Conservation (phyloP, 53 echinoderm and acorn worm genomes). For the Apostichopus leukothele region DNA sequence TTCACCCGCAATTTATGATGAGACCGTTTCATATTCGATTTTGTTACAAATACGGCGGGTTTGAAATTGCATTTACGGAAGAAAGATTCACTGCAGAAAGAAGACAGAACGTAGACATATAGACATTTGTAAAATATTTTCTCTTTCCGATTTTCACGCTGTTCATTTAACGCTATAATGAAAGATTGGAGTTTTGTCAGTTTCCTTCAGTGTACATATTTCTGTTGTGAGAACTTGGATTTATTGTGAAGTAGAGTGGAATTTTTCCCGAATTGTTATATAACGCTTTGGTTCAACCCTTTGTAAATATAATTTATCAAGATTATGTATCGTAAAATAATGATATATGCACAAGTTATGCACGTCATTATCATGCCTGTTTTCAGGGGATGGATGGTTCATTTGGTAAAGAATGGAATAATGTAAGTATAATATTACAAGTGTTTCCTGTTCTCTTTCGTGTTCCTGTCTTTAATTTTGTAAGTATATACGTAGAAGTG, state of each 20-base stretch:
- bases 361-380: slow-evolving; percentile 15
- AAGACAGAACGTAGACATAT: not conserved
- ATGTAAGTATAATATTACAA: not conserved
- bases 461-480: too few relatives aligned
- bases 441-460: too few relatives aligned
- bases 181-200: too few relatives aligned
- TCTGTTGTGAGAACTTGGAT: not conserved
- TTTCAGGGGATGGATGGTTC: slow-evolving; percentile 23
- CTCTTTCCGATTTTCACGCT: not conserved
- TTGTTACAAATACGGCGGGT: too few relatives aligned
- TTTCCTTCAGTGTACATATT: not conserved
- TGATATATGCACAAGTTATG: slow-evolving; percentile 1
- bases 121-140: not conserved
- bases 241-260: not conserved
- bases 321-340: slow-evolving; percentile 16
- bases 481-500: too few relatives aligned
- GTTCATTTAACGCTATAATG: too few relatives aligned
- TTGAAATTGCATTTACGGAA: not conserved
- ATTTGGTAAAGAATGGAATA: slow-evolving; percentile 31
- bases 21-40: too few relatives aligned
- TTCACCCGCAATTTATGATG: not conserved
- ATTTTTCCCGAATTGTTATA: slow-evolving; percentile 8
- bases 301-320: slow-evolving; percentile 30
- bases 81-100: not conserved
- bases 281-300: slow-evolving; percentile 4